Conservation (phyloP, 1,140 invertebrate genomes). For the Camponotus vicinus region DNA sequence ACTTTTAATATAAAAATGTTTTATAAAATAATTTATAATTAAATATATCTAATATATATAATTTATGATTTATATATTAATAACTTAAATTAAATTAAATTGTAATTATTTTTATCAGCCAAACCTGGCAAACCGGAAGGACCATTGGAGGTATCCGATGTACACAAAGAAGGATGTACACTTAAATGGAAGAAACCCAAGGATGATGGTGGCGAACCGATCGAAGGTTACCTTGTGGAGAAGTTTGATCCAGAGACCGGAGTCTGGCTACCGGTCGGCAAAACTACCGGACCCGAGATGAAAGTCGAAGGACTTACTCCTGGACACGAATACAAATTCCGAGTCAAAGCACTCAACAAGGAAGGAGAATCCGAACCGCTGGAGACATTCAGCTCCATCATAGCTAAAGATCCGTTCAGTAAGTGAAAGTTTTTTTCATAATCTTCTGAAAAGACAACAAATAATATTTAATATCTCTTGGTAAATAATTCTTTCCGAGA, state of each 20-base stretch:
- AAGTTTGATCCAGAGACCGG: slow-evolving; percentile 97
- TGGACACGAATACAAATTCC: slow-evolving; percentile 99
- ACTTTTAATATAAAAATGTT: not conserved
- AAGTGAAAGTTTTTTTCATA: slow-evolving; percentile 82
- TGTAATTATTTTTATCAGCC: slow-evolving; percentile 85
- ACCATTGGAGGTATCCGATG: slow-evolving; percentile 97
- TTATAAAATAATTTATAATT: slow-evolving; percentile 12
- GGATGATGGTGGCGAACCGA: slow-evolving; percentile 98
- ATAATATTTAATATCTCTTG: not conserved
- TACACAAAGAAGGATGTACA: slow-evolving; percentile 97
- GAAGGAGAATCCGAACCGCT: slow-evolving; percentile 99
- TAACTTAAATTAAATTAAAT: not conserved
- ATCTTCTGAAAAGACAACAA: not conserved
- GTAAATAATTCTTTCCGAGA: not conserved
- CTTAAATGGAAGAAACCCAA: slow-evolving; percentile 99
- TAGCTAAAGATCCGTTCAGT: slow-evolving; percentile 99
- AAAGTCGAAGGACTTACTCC: slow-evolving; percentile 95
- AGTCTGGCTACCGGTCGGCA: slow-evolving; percentile 95
- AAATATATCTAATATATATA: too few species aligned
- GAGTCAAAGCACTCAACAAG: slow-evolving; percentile 98
- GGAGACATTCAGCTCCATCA: slow-evolving; percentile 95
- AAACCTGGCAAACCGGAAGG: slow-evolving; percentile 97
- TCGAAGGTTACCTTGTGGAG: slow-evolving; percentile 98
- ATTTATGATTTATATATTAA: not conserved
- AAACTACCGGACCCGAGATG: slow-evolving; percentile 93